These are phyloP conservation scores for Anadara kagoshimensis DNA, from an alignment of 1,140 invertebrate genomes.

Conservation along the genomic window DNA sequence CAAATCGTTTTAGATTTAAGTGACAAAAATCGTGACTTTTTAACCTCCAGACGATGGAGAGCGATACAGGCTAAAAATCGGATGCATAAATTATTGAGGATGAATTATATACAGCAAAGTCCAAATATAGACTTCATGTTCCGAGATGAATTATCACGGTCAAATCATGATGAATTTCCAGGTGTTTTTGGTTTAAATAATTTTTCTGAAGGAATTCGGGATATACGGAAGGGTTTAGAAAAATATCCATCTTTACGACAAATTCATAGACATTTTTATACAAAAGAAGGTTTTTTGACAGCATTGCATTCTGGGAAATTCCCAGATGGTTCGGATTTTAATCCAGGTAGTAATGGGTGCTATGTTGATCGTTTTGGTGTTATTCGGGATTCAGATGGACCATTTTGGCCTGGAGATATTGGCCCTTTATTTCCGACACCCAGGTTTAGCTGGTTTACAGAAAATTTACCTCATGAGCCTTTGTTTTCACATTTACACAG, in stretches of 20 bases:
- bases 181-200: constrained; percentile 62
- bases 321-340: constrained; percentile 57
- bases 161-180: constrained; percentile 66
- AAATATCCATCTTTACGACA: constrained; percentile 50
- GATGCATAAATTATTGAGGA: constrained; percentile 52
- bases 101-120: constrained; percentile 46
- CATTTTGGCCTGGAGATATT: constrained; percentile 70
- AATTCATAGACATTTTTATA: constrained; percentile 64
- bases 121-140: constrained; percentile 58
- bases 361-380: constrained; percentile 70
- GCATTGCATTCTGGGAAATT: constrained; percentile 58
- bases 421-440: constrained; percentile 67
- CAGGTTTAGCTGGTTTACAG: constrained; percentile 52
- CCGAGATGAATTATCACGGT: constrained; percentile 57
- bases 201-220: constrained; percentile 62
- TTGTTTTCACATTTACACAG: constrained; percentile 51
- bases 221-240: constrained; percentile 47
- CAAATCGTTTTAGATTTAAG: constrained; percentile 56
- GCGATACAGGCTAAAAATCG: constrained; percentile 54
- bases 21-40: constrained; percentile 53
- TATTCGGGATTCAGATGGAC: constrained; percentile 63
- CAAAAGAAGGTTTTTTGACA: constrained; percentile 65
- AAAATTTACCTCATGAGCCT: constrained; percentile 45
- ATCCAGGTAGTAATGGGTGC: constrained; percentile 54
- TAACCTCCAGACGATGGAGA: constrained; percentile 54